Percentiles rank a stretch among this genome's conserved stretches.
phyloP scores from a whole-genome alignment of 2,797 vertebrate genomes.

The Sebastes ruberrimus region DNA sequence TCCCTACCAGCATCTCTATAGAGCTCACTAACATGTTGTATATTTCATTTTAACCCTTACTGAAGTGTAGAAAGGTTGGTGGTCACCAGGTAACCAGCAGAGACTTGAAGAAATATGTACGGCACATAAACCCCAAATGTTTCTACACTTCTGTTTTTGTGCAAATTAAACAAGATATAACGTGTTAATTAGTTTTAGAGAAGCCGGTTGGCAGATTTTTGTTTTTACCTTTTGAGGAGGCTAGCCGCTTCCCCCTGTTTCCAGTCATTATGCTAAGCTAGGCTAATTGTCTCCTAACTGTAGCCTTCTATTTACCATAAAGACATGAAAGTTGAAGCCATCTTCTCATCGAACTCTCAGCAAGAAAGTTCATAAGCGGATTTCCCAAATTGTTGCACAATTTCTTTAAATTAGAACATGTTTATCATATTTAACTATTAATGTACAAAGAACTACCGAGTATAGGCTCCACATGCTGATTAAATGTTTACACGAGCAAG shows the following conservation, averaged over 20 bases:
- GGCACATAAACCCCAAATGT: neutral
- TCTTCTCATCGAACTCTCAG: too few relatives aligned
- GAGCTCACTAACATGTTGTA: neutral
- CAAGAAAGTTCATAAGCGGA: rapidly evolving
- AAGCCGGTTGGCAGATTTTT: too few relatives aligned
- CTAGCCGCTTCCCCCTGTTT: rapidly evolving
- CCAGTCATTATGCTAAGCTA: too few relatives aligned
- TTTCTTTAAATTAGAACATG: too few relatives aligned
- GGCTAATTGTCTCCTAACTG: too few relatives aligned
- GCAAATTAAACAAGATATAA: neutral
- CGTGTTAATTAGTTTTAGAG: neutral
- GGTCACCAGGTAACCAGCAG: neutral
- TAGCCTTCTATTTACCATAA: too few relatives aligned
- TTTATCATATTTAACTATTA: too few relatives aligned
- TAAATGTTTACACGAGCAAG: neutral
- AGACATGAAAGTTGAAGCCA: too few relatives aligned
- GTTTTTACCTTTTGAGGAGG: too few relatives aligned
- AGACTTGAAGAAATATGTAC: neutral
- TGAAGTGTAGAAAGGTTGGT: neutral
- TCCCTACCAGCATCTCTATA: neutral
- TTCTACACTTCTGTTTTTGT: neutral
- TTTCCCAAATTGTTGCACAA: too few relatives aligned
- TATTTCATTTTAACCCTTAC: neutral
- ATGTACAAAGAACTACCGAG: rapidly evolving
- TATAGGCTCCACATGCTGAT: neutral